These are phyloP conservation scores for Oscheius sp. DNA, from an alignment of 2,888 invertebrate species.

Conservation along the genomic window DNA sequence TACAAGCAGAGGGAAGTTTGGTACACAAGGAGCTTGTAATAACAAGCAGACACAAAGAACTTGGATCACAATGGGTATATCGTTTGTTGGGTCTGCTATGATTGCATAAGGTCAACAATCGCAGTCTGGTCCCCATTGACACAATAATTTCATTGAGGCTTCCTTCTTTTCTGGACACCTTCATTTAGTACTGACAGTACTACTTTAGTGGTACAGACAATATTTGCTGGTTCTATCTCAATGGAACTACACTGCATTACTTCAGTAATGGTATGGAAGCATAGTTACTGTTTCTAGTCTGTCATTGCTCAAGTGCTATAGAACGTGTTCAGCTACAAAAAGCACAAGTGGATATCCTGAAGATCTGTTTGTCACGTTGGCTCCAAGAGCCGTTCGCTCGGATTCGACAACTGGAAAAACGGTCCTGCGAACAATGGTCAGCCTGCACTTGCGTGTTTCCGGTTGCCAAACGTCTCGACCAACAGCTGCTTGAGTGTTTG, in stretches of 20 bases:
- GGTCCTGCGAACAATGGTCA: constrained; percentile 8
- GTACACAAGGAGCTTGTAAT: neutral
- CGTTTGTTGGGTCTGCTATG: constrained; percentile 8
- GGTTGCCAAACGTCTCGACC: neutral
- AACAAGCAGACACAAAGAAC: neutral
- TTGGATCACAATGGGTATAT: neutral
- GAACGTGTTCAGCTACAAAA: too few relatives aligned
- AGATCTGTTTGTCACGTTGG: constrained; percentile 18
- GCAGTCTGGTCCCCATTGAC: constrained; percentile 23
- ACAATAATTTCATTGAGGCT: neutral
- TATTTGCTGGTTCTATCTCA: too few relatives aligned
- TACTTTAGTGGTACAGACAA: too few relatives aligned
- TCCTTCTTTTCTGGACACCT: too few relatives aligned
- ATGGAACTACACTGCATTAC: too few relatives aligned
- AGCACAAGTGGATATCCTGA: neutral
- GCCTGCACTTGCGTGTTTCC: constrained; percentile 25
- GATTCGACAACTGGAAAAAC: constrained; percentile 25
- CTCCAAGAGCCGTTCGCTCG: constrained; percentile 17
- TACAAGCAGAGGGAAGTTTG: neutral
- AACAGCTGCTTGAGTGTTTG: too few relatives aligned
- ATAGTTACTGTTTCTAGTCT: too few relatives aligned
- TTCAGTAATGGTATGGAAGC: too few relatives aligned
- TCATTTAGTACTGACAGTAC: too few relatives aligned
- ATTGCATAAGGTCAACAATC: constrained; percentile 29
- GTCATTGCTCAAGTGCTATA: too few relatives aligned